Base-by-base conservation (phyloP, 2,888 invertebrate genomes). In the Sipha maydis region DNA sequence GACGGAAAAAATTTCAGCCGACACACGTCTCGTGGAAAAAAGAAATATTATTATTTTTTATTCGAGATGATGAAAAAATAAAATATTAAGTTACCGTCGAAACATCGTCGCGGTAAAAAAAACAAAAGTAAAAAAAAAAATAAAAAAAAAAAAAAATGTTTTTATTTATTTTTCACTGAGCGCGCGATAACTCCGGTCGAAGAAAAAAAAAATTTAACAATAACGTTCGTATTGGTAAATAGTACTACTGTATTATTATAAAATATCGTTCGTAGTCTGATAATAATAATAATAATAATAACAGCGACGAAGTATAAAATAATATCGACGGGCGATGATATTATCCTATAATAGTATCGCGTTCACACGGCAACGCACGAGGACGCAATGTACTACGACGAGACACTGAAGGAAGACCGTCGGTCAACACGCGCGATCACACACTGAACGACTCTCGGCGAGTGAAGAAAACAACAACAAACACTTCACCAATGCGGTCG, bases 341-440 rank as follows among this genome's bases (percentile, higher is more conserved):
- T 41, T 41, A 5, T 41, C 3, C 7, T 41, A 34, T 5, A 41
- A 41, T 41, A 8, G 41, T 41, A 41, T 54, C 31, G 34, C 21
- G 14, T 2, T 11, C n/a, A 19, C 67, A 21, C 21, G 48, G 48
- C 9, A 48, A 38, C 7, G 19, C 71, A n/a, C 28, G 31, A 3
- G 11, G 17, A 34, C 73, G 34, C 41, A 41, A 41, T 41, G 38
- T 3, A 21, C 38, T 3, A 8, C 41, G 38, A 21, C 5, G 75
- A 73, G 3, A 4, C 14, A 19, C 73, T 14, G 34, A 2, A 28
- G 34, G 5, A 48, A n/a, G 76, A n/a, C 21, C 19, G 54, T 31
- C 31, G 21, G 78, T 31, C 56, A 34, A 78, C 78, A 17, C 56
- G 21, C 56, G 78, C 78, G 78, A 78, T 54, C 76, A 28, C 54